Conservation (phyloP, 2,888 invertebrate genomes). For the Oxycera nigricornis region DNA sequence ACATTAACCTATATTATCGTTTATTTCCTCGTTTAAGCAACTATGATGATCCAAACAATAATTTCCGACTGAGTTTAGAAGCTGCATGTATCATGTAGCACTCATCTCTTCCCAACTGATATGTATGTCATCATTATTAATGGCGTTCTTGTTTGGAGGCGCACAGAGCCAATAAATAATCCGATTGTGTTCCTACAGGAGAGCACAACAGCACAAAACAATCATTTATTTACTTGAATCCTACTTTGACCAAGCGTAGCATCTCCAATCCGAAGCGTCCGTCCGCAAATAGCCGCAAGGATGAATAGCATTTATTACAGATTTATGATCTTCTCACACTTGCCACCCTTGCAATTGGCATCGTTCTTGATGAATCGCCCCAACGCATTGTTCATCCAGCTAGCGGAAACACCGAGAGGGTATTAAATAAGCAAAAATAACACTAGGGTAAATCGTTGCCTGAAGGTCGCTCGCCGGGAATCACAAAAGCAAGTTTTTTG, state of each 20-base stretch:
- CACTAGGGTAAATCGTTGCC: background rate
- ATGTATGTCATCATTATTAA: slow-evolving; percentile 34
- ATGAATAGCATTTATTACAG: slow-evolving; percentile 46
- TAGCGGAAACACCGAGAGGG: slow-evolving; percentile 11
- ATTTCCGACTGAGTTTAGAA: background rate
- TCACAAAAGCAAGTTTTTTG: background rate
- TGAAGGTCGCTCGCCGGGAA: slow-evolving; percentile 6
- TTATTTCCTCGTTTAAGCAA: too few relatives aligned
- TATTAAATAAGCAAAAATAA: slow-evolving; percentile 29
- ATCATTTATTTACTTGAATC: slow-evolving; percentile 46
- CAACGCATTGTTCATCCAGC: slow-evolving; percentile 8
- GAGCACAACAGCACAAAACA: slow-evolving; percentile 41
- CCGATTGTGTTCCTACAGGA: slow-evolving; percentile 43
- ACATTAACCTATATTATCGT: too few relatives aligned
- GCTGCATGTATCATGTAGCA: slow-evolving; percentile 31
- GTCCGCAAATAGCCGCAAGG: slow-evolving; percentile 44
- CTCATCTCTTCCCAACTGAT: background rate
- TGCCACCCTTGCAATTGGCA: slow-evolving; percentile 29
- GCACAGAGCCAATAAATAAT: slow-evolving; percentile 45
- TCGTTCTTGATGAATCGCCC: slow-evolving; percentile 2
- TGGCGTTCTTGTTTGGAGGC: slow-evolving; percentile 41
- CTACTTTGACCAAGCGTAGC: slow-evolving; percentile 2
- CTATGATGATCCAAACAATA: background rate
- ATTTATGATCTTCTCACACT: slow-evolving; percentile 45
- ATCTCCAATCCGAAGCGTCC: slow-evolving; percentile 31